A percentile compares a stretch with the other conserved stretches of the same genome.
Evolutionary conservation across 2,888 invertebrate genomes (phyloP).

Genomic region (Marasmarcha lunaedactyla): DNA sequence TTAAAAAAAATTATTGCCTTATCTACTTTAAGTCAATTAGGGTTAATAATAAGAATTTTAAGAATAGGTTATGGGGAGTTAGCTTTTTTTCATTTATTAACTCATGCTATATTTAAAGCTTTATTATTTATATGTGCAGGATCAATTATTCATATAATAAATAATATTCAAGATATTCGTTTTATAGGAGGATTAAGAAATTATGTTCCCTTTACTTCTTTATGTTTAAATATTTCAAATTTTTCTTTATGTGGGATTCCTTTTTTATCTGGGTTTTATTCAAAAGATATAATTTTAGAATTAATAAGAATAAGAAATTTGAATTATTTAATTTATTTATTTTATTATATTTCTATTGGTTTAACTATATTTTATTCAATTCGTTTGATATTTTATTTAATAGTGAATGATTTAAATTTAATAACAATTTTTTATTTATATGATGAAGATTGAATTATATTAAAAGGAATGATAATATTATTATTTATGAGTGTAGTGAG

Average conservation of each 20-base stretch:
- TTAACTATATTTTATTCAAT: conserved; percentile 70
- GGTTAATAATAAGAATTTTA: conserved; percentile 77
- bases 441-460: conserved; percentile 58
- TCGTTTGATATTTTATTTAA: conserved; percentile 68
- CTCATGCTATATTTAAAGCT: conserved; percentile 82
- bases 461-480: conserved; percentile 57
- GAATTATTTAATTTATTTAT: conserved; percentile 65
- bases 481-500: conserved; percentile 62
- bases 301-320: conserved; percentile 57
- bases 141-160: conserved; percentile 74
- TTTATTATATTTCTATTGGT: conserved; percentile 69
- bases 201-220: conserved; percentile 61
- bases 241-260: conserved; percentile 74
- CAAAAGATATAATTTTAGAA: conserved; percentile 74
- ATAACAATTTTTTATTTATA: conserved; percentile 51
- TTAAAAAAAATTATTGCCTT: conserved; percentile 84
- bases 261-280: conserved; percentile 76
- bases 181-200: conserved; percentile 59
- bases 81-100: conserved; percentile 79
- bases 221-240: conserved; percentile 70
- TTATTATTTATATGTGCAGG: conserved; percentile 81
- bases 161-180: conserved; percentile 77
- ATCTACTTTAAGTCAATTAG: conserved; percentile 81
- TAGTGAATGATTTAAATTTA: conserved; percentile 60
- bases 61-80: conserved; percentile 63